Evolutionary conservation across 2,888 invertebrate genomes (phyloP).

Genomic region (Embidobia sp.): DNA sequence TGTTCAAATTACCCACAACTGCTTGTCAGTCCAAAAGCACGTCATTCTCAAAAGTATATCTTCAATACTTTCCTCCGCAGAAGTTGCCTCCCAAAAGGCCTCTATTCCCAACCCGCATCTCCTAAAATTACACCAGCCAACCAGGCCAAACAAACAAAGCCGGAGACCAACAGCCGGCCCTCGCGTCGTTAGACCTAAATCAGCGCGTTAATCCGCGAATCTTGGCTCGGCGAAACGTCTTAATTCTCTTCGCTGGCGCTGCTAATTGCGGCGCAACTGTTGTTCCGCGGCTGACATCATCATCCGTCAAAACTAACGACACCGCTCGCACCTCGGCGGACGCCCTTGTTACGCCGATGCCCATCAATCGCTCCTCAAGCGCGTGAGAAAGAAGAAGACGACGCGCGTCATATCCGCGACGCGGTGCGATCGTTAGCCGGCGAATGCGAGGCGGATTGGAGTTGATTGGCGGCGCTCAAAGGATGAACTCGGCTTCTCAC

Average conservation of each 20-base stretch:
- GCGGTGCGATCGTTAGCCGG: conserved; percentile 20
- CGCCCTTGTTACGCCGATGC: conserved; percentile 33
- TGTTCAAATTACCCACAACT: too few species aligned
- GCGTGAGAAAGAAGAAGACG: conserved; percentile 5
- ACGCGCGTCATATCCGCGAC: conserved; percentile 8
- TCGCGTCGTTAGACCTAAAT: conserved; percentile 29
- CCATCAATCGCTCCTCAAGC: conserved; percentile 32
- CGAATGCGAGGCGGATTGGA: background rate
- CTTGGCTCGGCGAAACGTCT: conserved; percentile 16
- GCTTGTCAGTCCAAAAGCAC: too few species aligned
- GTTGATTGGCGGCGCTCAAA: conserved; percentile 42
- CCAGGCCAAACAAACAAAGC: too few species aligned
- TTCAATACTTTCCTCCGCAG: too few species aligned
- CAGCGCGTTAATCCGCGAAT: conserved; percentile 7
- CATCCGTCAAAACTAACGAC: conserved; percentile 53
- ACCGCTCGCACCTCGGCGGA: conserved; percentile 31
- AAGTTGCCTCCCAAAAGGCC: too few species aligned
- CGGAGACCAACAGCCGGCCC: too few species aligned
- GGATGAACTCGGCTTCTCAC: conserved; percentile 21
- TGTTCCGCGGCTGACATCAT: conserved; percentile 32
- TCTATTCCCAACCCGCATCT: too few species aligned
- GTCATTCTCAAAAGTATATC: too few species aligned
- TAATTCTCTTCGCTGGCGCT: conserved; percentile 16
- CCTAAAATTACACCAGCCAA: too few species aligned
- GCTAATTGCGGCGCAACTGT: conserved; percentile 32